Base-by-base conservation (phyloP, 1,140 invertebrate species). In the Mizuhopecten yessoensis region DNA sequence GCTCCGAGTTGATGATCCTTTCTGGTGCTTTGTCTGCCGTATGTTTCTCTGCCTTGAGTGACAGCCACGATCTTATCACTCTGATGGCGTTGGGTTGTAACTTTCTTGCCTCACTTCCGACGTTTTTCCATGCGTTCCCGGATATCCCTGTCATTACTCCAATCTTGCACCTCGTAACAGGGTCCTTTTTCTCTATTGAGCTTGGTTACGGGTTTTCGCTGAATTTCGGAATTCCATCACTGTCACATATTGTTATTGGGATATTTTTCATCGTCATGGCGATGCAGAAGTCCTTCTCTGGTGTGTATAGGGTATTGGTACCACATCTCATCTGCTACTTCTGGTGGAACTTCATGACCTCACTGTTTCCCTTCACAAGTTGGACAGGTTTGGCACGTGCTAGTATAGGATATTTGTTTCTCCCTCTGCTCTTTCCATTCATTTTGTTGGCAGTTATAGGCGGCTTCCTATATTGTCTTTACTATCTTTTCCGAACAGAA, bases 301-400 rank as follows among this genome's bases (percentile, higher is more conserved):
- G 98, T 0, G 97, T 97, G 20, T 98, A 98, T 94, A 97, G 97
- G 90, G 97, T 97, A 39, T 96, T 98, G 0, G 97, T 99, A 57
- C 98, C 98, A 0, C 98, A 99, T 96, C 98, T 98, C 87, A 98
- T 98, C 0, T 98, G 98, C 0, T 97, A 98, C 10, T 98, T 98
- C 94, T 99, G 98, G 98, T 97, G 98, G 95, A 98, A 98, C 94
- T 97, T 98, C 17, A 94, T 94, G 42, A 93, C 94, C 3, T 42
- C 94, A 11, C 91, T 94, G 29, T 95, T 94, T 86, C 94, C 94
- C 0, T 96, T 94, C 34, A 98, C 98, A 36, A 98, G 98, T 0
- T 98, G 98, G 96, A 98, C 98, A 94, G 98, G 98, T 0, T 95
- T 98, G 20, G 97, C 98, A 39, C 96, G 98, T 42, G 98, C 98